phyloP scores from a whole-genome alignment of 2,888 invertebrate genomes.

The Hirudinaria manillensis region DNA sequence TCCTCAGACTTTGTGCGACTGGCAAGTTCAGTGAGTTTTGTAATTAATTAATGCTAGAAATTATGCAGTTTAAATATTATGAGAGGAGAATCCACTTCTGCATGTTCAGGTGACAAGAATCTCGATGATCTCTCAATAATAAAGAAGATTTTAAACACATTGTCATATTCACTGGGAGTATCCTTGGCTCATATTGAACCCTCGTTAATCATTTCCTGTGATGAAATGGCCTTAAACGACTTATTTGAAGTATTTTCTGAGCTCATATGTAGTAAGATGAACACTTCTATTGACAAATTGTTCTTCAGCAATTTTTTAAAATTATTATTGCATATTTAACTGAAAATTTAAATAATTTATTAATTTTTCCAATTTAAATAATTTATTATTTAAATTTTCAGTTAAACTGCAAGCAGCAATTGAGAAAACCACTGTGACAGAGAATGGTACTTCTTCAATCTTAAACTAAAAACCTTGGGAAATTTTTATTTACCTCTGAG shows the following conservation, averaged over 20 bases:
- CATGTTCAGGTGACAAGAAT: background rate
- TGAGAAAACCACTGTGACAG: background rate
- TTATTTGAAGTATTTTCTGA: constrained; percentile 14
- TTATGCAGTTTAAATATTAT: background rate
- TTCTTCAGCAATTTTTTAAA: too few species aligned
- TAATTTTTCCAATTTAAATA: too few species aligned
- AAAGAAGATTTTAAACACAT: background rate
- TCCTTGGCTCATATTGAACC: background rate
- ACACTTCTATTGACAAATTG: too few species aligned
- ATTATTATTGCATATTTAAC: too few species aligned
- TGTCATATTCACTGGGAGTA: background rate
- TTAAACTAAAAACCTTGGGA: background rate
- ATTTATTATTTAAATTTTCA: too few species aligned
- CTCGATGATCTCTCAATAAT: background rate
- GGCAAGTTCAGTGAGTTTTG: background rate
- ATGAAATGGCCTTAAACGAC: background rate
- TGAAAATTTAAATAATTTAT: too few species aligned
- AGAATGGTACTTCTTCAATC: background rate
- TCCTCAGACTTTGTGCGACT: background rate
- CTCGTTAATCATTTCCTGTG: background rate
- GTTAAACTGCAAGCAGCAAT: too few species aligned
- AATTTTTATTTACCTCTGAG: too few species aligned
- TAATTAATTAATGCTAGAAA: background rate
- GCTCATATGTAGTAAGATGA: background rate
- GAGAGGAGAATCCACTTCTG: background rate